Conservation (phyloP, 2,113 vertebrate species). For the Osmerus eperlanus region DNA sequence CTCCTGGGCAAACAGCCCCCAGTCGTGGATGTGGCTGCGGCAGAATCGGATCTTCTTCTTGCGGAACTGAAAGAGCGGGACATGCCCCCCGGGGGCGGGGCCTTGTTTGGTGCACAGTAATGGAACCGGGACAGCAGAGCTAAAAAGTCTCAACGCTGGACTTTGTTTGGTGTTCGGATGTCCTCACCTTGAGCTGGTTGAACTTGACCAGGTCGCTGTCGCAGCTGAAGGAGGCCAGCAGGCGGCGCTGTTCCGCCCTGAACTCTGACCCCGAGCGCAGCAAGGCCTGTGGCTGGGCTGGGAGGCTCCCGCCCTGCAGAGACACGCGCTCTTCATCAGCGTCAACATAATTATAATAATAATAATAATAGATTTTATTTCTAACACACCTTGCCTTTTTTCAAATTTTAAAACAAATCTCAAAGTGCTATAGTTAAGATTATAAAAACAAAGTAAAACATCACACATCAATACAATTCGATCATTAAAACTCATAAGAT, state of each 20-base stretch:
- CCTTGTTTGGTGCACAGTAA: background rate
- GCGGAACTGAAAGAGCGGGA: constrained; percentile 78
- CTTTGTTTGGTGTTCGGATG: too few species aligned
- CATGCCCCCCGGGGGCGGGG: too few species aligned
- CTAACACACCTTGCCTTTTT: too few species aligned
- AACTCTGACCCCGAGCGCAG: constrained; percentile 89
- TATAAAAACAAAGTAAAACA: too few species aligned
- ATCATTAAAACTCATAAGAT: background rate
- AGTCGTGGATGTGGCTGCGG: constrained; percentile 96
- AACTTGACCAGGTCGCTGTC: constrained; percentile 97
- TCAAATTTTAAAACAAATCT: too few species aligned
- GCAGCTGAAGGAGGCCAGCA: constrained; percentile 93
- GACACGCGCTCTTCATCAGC: background rate
- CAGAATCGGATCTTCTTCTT: constrained; percentile 94
- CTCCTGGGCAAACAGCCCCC: constrained; percentile 98
- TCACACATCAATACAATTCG: too few species aligned
- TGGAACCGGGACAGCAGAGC: background rate
- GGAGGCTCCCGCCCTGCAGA: constrained; percentile 80
- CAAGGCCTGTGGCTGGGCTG: constrained; percentile 80
- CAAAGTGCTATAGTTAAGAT: too few species aligned
- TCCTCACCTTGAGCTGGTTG: constrained; percentile 93
- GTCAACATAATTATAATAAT: too few species aligned
- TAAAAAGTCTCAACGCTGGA: too few species aligned
- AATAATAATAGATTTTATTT: too few species aligned
- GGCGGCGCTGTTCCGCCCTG: constrained; percentile 90